A percentile compares a stretch with the other conserved stretches of the same genome.
phyloP scores from a whole-genome alignment of 2,113 vertebrate species.

The Cinclus mexicanus region DNA sequence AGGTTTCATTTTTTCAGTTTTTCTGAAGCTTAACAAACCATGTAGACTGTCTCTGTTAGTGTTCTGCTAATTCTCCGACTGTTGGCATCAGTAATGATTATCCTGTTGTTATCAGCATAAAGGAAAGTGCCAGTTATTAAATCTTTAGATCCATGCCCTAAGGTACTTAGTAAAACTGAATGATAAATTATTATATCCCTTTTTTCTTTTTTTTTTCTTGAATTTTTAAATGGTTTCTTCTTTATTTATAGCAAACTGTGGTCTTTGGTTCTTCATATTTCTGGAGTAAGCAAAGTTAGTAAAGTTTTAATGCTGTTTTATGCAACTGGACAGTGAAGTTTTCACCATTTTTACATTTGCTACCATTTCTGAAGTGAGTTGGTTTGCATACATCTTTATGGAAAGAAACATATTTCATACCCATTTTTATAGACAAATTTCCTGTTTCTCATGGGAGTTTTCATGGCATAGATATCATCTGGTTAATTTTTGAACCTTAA shows the following conservation, averaged over 20 bases:
- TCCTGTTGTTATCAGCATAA: not conserved
- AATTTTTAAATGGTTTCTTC: not conserved
- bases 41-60: not conserved
- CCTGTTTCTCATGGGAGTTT: not conserved
- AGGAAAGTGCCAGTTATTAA: not conserved
- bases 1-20: not conserved
- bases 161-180: not conserved
- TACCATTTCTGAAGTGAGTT: not conserved
- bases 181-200: not conserved
- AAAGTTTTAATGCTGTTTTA: not conserved
- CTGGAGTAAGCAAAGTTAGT: not conserved
- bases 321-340: not conserved
- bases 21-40: accelerated
- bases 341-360: not conserved
- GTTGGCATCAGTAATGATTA: not conserved
- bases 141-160: not conserved
- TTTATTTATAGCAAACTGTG: not conserved
- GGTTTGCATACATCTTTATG: not conserved
- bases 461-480: not conserved
- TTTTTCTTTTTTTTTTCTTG: not conserved
- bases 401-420: not conserved
- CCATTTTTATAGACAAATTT: not conserved
- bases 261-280: not conserved
- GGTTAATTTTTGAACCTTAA: not conserved
- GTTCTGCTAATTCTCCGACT: not conserved